Conservation (phyloP, 2,113 vertebrate species). For the Cacatua alba region DNA sequence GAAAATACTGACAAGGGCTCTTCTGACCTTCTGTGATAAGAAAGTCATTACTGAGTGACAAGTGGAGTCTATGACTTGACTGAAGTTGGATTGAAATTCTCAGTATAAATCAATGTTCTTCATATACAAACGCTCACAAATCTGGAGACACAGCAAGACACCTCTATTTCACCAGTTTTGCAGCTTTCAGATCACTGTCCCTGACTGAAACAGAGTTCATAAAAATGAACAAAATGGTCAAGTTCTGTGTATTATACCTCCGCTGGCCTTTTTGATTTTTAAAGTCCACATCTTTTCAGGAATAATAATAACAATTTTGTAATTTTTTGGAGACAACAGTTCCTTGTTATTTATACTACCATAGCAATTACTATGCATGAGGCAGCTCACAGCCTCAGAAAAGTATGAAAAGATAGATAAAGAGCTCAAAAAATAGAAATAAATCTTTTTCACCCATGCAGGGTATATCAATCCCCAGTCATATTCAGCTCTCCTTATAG, state of each 20-base stretch:
- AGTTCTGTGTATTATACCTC: not conserved
- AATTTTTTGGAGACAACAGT: not conserved
- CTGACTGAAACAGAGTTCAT: not conserved
- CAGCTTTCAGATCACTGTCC: not conserved
- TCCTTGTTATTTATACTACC: not conserved
- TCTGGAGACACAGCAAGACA: not conserved
- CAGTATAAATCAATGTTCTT: not conserved
- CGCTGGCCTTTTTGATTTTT: not conserved
- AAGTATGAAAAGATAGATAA: not conserved
- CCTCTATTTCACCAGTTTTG: not conserved
- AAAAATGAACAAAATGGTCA: not conserved
- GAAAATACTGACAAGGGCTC: not conserved
- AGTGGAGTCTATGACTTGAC: not conserved
- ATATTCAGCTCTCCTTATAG: not conserved
- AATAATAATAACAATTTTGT: not conserved
- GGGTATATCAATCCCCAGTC: not conserved
- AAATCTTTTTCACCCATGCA: not conserved
- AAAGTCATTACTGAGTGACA: conserved; percentile 28
- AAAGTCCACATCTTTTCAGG: not conserved
- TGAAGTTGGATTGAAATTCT: not conserved
- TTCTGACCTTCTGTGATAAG: conserved; percentile 45
- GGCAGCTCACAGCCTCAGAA: not conserved
- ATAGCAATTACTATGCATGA: not conserved
- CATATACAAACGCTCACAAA: not conserved
- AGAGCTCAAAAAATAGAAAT: not conserved